phyloP scores from a whole-genome alignment of 2,797 vertebrate species.

The Lophius americanus region DNA sequence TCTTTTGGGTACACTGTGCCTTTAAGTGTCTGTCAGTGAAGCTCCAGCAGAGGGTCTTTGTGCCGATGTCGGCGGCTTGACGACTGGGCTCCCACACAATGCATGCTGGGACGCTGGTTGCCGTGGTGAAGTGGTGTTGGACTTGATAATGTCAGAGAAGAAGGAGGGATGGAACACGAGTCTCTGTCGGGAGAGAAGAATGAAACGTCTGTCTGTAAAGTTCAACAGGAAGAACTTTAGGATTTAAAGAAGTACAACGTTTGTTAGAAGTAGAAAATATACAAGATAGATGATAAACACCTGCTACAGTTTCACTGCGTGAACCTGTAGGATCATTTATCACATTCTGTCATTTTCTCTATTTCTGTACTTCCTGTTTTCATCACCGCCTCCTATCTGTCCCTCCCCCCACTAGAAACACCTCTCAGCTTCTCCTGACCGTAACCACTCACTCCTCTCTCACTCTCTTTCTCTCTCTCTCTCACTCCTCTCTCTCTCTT shows the following conservation, averaged over 20 bases:
- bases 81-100: slow-evolving; percentile 39
- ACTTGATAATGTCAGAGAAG: slow-evolving; percentile 34
- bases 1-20: not conserved
- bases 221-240: too few species aligned
- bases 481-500: too few species aligned
- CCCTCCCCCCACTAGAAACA: slow-evolving; percentile 26
- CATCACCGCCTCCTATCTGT: not conserved
- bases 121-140: slow-evolving; percentile 61
- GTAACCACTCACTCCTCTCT: not conserved
- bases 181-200: slow-evolving; percentile 8
- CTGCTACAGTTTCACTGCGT: too few species aligned
- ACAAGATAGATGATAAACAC: too few species aligned
- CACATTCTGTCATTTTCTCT: slow-evolving; percentile 25
- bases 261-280: too few species aligned
- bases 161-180: slow-evolving; percentile 4
- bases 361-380: slow-evolving; percentile 33
- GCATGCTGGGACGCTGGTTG: slow-evolving; percentile 57
- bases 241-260: too few species aligned
- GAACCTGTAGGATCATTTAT: not conserved
- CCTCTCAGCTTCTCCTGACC: not conserved
- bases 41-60: slow-evolving; percentile 44
- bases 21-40: not conserved
- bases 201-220: not conserved
- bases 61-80: slow-evolving; percentile 47
- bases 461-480: slow-evolving; percentile 8